Conservation (phyloP, 2,797 vertebrate species). For the Ctenosaura bakeri region DNA sequence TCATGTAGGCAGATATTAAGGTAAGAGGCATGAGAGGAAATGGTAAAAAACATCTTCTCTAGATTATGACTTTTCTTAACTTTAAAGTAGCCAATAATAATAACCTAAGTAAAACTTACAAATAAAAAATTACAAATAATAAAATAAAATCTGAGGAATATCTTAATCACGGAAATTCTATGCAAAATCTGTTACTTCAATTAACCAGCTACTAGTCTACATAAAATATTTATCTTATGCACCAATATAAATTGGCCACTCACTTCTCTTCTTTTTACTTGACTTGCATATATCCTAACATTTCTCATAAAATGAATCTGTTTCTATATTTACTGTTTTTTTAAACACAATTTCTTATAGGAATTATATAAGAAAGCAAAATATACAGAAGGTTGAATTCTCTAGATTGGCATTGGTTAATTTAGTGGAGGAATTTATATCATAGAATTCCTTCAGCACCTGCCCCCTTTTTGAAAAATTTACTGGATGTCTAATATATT, state of each 20-base stretch:
- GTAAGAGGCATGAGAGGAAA: not conserved
- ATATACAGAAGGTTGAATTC: slow-evolving; percentile 15
- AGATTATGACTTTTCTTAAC: not conserved
- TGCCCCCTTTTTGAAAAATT: slow-evolving; percentile 92
- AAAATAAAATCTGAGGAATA: not conserved
- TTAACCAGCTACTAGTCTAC: slow-evolving; percentile 42
- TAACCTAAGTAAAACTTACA: not conserved
- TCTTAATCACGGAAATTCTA: not conserved
- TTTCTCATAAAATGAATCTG: slow-evolving; percentile 38
- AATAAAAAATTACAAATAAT: not conserved
- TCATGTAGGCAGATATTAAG: not conserved
- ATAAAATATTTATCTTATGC: slow-evolving; percentile 52
- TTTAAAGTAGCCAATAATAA: not conserved
- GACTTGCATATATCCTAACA: slow-evolving; percentile 57
- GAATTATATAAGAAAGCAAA: no score
- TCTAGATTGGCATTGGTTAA: slow-evolving; percentile 55
- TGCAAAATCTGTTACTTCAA: slow-evolving; percentile 43
- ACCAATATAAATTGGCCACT: slow-evolving; percentile 47
- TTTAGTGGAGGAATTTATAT: slow-evolving; percentile 74
- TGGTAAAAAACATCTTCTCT: not conserved
- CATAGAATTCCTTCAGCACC: slow-evolving; percentile 84
- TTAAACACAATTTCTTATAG: not conserved
- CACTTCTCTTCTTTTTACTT: slow-evolving; percentile 61
- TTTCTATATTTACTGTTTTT: slow-evolving; percentile 43
- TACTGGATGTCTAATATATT: slow-evolving; percentile 92